A percentile compares a stretch with the other conserved stretches of the same genome.
Evolutionary conservation across 2,113 vertebrate genomes (phyloP).

Genomic region (Scalopus aquaticus): DNA sequence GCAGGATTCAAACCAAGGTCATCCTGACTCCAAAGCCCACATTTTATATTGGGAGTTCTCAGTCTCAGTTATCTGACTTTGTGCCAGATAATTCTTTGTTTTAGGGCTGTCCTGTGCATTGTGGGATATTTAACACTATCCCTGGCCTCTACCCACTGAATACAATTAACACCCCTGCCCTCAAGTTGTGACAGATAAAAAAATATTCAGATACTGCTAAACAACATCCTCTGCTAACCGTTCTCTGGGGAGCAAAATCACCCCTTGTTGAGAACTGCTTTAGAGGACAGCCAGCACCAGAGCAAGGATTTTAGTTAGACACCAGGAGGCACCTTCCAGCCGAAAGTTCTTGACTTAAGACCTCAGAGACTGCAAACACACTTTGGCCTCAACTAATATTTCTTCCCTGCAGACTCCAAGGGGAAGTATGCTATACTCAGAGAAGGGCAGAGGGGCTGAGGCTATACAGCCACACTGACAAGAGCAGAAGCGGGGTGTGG

Average conservation of each 20-base stretch:
- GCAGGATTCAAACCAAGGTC: neutral
- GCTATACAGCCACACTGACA: neutral
- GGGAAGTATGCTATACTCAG: neutral
- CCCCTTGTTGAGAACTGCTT: neutral
- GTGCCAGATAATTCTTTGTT: neutral
- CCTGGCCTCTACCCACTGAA: neutral
- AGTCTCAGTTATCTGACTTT: neutral
- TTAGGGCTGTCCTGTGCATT: neutral
- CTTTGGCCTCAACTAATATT: neutral
- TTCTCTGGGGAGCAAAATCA: neutral
- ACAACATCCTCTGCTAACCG: neutral
- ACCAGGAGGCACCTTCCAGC: conserved; percentile 14
- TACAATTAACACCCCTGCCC: neutral
- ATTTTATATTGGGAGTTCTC: neutral
- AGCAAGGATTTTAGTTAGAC: neutral
- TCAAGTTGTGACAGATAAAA: neutral
- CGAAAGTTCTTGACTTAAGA: neutral
- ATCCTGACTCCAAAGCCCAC: neutral
- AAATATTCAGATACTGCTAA: neutral
- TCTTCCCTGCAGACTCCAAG: neutral
- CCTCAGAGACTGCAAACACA: neutral
- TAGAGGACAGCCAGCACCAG: neutral
- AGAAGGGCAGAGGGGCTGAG: neutral
- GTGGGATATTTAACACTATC: neutral
- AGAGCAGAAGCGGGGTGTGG: neutral